phyloP scores from a whole-genome alignment of 2,797 vertebrate genomes.

The Xerus rutilus region DNA sequence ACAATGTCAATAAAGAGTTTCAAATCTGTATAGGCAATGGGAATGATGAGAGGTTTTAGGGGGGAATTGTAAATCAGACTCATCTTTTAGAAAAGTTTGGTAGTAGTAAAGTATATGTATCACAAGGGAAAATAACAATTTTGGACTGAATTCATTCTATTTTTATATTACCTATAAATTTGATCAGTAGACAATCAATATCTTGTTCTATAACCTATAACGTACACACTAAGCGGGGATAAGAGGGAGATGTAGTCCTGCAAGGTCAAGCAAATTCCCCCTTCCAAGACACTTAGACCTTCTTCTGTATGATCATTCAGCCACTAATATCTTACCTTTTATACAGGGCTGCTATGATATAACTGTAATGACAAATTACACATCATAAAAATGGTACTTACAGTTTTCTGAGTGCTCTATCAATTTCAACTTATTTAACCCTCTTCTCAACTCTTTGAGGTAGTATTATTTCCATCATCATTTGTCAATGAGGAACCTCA shows the following conservation, averaged over 20 bases:
- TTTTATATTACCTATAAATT: not conserved
- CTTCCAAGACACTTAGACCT: not conserved
- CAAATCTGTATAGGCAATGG: not conserved
- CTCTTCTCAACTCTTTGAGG: not conserved
- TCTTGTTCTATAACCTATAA: not conserved
- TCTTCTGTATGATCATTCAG: not conserved
- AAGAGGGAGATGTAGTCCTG: not conserved
- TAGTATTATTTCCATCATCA: not conserved
- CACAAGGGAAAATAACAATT: not conserved
- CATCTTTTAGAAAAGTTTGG: conserved; percentile 50
- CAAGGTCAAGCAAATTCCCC: not conserved
- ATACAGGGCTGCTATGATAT: not conserved
- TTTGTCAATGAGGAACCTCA: not conserved
- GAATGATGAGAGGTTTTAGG: not conserved
- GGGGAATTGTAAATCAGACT: not conserved
- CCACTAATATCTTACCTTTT: not conserved
- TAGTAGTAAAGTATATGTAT: not conserved
- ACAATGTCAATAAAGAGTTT: not conserved
- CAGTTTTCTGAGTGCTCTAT: not conserved
- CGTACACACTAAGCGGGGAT: not conserved
- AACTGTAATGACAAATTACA: not conserved
- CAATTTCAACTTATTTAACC: not conserved
- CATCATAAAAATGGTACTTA: not conserved
- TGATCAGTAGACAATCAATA: not conserved
- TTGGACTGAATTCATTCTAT: not conserved